A percentile compares a stretch with the other conserved stretches of the same genome.
These are phyloP conservation scores for Beroe ovata DNA, from an alignment of 37 sponge, comb jelly and placozoan genomes.

Conservation along the genomic window DNA sequence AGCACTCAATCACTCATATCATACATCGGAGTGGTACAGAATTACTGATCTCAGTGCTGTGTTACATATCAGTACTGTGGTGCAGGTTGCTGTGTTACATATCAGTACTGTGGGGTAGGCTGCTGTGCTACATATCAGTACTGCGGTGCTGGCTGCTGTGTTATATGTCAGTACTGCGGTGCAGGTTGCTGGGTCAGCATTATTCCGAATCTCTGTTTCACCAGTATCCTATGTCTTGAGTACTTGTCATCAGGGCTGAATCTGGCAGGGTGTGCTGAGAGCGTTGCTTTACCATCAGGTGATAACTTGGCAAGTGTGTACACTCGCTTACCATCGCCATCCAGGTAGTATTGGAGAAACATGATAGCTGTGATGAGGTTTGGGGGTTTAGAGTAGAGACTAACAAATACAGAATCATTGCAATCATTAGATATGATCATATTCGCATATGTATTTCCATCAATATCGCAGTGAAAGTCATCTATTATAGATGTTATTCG, in stretches of 20 bases:
- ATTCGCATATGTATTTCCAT: too few relatives aligned
- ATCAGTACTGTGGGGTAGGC: slow-evolving; percentile 19
- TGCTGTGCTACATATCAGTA: slow-evolving; percentile 75
- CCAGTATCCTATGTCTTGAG: slow-evolving; percentile 79
- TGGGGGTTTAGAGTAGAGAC: neutral
- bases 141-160: slow-evolving; percentile 86
- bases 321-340: slow-evolving; percentile 83
- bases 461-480: too few relatives aligned
- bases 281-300: slow-evolving; percentile 82
- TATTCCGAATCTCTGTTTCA: slow-evolving; percentile 93
- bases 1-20: too few relatives aligned
- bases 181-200: slow-evolving; percentile 80
- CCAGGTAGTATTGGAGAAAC: slow-evolving; percentile 92
- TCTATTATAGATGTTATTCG: too few relatives aligned
- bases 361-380: slow-evolving; percentile 68
- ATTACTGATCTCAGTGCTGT: too few relatives aligned
- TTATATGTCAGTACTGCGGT: slow-evolving; percentile 71
- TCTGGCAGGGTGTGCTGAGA: slow-evolving; percentile 97
- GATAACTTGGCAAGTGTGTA: slow-evolving; percentile 87
- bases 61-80: slow-evolving; percentile 86
- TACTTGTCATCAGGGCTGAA: slow-evolving; percentile 97
- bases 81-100: slow-evolving; percentile 81
- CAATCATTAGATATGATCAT: too few relatives aligned
- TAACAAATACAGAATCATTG: too few relatives aligned
- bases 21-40: too few relatives aligned